Evolutionary conservation across 2,888 invertebrate species (phyloP), one percentile per base, ranked within the genome.

Genomic region (Campopleginae sp.): DNA sequence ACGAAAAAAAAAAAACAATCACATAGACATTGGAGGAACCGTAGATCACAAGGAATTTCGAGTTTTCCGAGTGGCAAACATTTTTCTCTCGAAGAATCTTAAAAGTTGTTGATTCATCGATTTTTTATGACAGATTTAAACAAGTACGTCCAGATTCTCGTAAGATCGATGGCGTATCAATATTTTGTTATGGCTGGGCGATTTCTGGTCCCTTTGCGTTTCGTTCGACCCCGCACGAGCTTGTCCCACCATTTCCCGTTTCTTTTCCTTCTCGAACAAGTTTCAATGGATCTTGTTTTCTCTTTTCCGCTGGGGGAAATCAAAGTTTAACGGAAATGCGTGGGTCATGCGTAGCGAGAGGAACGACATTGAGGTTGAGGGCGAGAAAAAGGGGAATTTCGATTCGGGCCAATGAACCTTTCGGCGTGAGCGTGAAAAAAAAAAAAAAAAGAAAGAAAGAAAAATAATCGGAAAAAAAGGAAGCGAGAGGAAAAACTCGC

Each of bases 371-470:
- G 54, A 27, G 72, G 78, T 54, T 58, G 42, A 42, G 54, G 14
- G 51, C 54, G 19, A 58, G 80, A 38, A 66, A 72, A 74, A 58
- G 72, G 58, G 51, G 77, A 80, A 76, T 84, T 84, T 77, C 84
- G 76, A 72, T 78, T 72, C 80, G 80, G 63, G 72, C 54, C 77
- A 77, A 65, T 72, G 84, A 84, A 66, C 71, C 65, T 48, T 7
- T 51, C 54, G 58, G 58, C 23, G 48, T 66, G 66, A 58, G 80
- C 72, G n/a, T 66, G 72, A 58, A 80, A 80, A 66, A 23, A 65
- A 63, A 17, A 31, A 58, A 17, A 46, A 63, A 66, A 58, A 51
- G n/a, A n/a, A 81, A 33, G 68, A 58, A 61, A 12, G 42, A 19
- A 23, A 68, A 51, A 33, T 14, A 23, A 42, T 48, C 31, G 51